phyloP scores from a whole-genome alignment of 2,113 vertebrate genomes.

The Nyctereutes procyonoides region DNA sequence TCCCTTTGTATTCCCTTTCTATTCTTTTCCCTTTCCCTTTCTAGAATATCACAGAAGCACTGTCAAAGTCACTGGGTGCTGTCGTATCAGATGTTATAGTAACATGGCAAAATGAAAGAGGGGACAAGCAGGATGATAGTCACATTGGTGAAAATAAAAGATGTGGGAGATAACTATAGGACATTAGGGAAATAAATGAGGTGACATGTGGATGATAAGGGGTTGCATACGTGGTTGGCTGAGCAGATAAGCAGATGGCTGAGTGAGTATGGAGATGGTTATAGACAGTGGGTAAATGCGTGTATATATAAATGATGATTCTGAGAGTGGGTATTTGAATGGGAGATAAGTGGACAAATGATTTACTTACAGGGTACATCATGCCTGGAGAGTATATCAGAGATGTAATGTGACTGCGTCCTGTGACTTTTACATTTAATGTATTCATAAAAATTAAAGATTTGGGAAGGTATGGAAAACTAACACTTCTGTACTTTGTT shows the following conservation, averaged over 20 bases:
- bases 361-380: background rate
- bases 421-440: background rate
- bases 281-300: background rate
- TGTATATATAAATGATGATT: background rate
- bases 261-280: background rate
- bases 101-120: background rate
- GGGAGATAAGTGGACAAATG: background rate
- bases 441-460: slow-evolving; percentile 12
- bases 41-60: background rate
- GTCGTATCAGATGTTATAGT: background rate
- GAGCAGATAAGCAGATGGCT: background rate
- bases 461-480: background rate
- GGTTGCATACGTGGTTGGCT: background rate
- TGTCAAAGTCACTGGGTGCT: background rate
- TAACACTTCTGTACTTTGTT: background rate
- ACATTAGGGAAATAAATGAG: background rate
- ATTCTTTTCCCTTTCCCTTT: too few relatives aligned
- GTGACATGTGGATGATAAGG: background rate
- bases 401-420: background rate
- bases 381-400: background rate
- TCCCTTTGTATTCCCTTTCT: too few relatives aligned
- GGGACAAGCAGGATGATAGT: background rate
- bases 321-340: background rate
- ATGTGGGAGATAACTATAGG: background rate
- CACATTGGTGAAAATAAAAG: background rate